phyloP scores from a whole-genome alignment of 2,888 invertebrate species.

The Bruchidius siliquastri region DNA sequence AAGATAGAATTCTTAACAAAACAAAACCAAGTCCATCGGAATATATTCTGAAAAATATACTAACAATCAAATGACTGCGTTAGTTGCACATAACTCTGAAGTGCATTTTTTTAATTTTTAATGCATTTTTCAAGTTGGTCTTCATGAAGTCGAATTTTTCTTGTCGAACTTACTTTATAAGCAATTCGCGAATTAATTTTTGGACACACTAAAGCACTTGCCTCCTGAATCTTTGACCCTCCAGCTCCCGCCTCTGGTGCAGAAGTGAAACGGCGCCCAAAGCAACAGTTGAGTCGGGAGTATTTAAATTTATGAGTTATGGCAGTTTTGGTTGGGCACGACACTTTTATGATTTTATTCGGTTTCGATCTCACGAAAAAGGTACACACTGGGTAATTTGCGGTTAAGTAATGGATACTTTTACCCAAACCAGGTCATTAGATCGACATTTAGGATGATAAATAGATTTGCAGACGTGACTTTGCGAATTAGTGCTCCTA shows the following conservation, averaged over 20 bases:
- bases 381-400: constrained; percentile 7
- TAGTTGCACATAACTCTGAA: too few species aligned
- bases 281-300: constrained; percentile 10
- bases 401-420: constrained; percentile 4
- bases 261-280: neutral
- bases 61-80: too few species aligned
- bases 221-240: neutral
- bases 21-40: too few species aligned
- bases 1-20: too few species aligned
- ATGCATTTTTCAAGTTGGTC: too few species aligned
- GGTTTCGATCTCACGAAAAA: constrained; percentile 12
- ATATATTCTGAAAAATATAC: too few species aligned
- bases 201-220: constrained; percentile 2
- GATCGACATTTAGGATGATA: neutral
- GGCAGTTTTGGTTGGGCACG: constrained; percentile 24
- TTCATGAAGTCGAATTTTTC: too few species aligned
- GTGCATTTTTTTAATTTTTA: too few species aligned
- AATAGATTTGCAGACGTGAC: neutral
- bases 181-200: too few species aligned
- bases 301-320: constrained; percentile 32
- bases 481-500: too few species aligned
- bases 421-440: neutral
- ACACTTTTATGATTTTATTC: constrained; percentile 27
- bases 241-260: neutral
- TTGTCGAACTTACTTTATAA: too few species aligned